Evolutionary conservation across 2,113 vertebrate species (phyloP).

Genomic region (Ardeotis arabs): DNA sequence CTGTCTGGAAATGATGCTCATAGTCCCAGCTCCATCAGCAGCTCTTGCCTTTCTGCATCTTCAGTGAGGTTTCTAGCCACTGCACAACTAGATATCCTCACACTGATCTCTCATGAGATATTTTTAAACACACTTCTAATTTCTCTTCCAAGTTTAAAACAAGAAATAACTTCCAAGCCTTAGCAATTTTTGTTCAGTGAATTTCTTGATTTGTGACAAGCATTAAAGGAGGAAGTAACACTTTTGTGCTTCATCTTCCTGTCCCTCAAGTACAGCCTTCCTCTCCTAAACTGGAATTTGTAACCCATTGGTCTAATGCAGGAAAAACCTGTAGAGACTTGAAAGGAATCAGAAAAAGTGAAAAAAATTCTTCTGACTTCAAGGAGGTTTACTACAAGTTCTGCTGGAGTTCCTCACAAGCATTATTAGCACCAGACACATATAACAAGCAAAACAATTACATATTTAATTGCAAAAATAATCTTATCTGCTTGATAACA

Average conservation of each 20-base stretch:
- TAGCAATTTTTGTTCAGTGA: not conserved
- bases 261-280: not conserved
- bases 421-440: not conserved
- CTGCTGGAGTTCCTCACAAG: not conserved
- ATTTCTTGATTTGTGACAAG: slow-evolving; percentile 21
- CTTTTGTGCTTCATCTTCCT: not conserved
- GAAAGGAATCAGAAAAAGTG: not conserved
- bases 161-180: not conserved
- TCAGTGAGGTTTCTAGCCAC: not conserved
- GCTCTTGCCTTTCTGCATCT: not conserved
- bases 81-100: not conserved
- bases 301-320: not conserved
- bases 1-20: not conserved
- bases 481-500: not conserved
- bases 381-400: not conserved
- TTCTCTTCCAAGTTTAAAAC: not conserved
- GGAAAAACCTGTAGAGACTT: not conserved
- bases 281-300: not conserved
- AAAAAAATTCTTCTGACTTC: not conserved
- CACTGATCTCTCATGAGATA: not conserved
- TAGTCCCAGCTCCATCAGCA: not conserved
- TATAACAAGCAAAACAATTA: not conserved
- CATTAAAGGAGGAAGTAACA: not conserved
- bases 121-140: not conserved
- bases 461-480: not conserved